These are phyloP conservation scores for Rotaria socialis DNA, from an alignment of 2,888 invertebrate species.

Conservation along the genomic window DNA sequence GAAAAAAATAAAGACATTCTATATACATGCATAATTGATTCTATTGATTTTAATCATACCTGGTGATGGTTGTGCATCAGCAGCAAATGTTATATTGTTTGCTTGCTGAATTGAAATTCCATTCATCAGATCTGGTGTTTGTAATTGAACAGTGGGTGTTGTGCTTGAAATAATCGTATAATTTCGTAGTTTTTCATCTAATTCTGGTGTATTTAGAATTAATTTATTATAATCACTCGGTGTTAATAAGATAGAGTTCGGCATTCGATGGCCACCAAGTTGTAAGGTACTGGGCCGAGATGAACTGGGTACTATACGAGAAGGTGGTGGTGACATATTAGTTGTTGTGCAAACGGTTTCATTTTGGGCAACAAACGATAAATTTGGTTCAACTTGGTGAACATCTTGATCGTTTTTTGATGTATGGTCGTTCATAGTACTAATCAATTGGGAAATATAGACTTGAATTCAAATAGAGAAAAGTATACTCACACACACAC, in stretches of 20 bases:
- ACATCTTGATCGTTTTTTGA: background rate
- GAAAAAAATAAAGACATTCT: too few species aligned
- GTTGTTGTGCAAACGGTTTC: slow-evolving; percentile 4
- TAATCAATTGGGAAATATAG: background rate
- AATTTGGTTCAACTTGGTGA: slow-evolving; percentile 19
- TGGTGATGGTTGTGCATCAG: background rate
- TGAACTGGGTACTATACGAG: background rate
- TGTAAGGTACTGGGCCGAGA: background rate
- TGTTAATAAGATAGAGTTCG: background rate
- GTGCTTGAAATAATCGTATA: background rate
- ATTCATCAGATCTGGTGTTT: background rate
- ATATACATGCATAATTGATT: too few species aligned
- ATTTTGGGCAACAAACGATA: slow-evolving; percentile 4
- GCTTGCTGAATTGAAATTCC: background rate
- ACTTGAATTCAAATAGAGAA: background rate
- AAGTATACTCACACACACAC: background rate
- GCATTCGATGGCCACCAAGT: background rate
- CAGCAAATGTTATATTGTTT: background rate
- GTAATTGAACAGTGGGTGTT: background rate
- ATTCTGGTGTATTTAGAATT: background rate
- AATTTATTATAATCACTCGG: background rate
- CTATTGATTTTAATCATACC: background rate
- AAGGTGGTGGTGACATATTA: background rate
- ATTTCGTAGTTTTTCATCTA: background rate
- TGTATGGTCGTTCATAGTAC: background rate